Evolutionary conservation across 2,888 invertebrate genomes (phyloP), one percentile per base, ranked within the genome.

Genomic region (Resseliella maxima): DNA sequence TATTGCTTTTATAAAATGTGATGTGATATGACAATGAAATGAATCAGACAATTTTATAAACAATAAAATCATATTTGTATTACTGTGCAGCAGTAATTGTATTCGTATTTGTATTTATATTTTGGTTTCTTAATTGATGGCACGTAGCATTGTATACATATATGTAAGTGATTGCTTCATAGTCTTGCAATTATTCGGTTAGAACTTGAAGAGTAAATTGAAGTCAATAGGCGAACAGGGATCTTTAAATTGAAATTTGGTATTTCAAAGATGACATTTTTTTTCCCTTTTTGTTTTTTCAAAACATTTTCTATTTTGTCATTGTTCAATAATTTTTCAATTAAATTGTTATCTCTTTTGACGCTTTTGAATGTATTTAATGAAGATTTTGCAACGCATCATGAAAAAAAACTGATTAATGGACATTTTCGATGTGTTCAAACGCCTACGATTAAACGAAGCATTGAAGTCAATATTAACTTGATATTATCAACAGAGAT

Each of bases 401-500:
- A 3, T 24, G 5, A 27, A 59, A 2, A 72, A 15, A 31, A 72
- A 31, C 18, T 72, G 3, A 24, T 72, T 12, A 72, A 27, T 35
- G 72, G 12, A 31, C 2, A 31, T 72, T 31, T 72, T 27, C 72
- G 31, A 59, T 59, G 1, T 35, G n/a, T 35, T 72, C 27, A 18
- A 50, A 72, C 72, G 27, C 72, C 72, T 72, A 31, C 35, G 8
- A n/a, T 31, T 3, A n/a, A 59, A 72, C 18, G 35, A 72, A 15
- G 31, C 72, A 72, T 72, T 72, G 72, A 72, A 72, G 31, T 72
- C 31, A 72, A 72, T 72, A 72, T 31, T 35, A 59, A 31, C 15
- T 8, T 15, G 46, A 2, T 50, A 8, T 12, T 41, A 41, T 12
- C 12, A 12, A 41, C 41, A 8, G 41, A 8, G 24, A 12, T 18